Conservation (phyloP, 2,888 invertebrate genomes). For the Frankliniella intonsa region DNA sequence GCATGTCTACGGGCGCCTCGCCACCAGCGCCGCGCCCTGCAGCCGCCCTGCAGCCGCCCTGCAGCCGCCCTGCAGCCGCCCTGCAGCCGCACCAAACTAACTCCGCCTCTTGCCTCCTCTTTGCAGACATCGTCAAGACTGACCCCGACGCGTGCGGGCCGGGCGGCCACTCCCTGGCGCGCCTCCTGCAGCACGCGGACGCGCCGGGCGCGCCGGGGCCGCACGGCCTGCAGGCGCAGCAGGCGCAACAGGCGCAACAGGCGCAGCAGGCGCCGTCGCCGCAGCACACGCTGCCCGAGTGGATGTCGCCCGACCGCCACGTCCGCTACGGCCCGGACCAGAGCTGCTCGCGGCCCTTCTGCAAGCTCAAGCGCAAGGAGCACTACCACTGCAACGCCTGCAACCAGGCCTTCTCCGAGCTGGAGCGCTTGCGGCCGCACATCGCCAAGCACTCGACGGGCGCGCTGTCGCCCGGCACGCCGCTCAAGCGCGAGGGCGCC, state of each 20-base stretch:
- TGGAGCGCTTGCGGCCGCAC: constrained; percentile 63
- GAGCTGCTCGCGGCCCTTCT: constrained; percentile 70
- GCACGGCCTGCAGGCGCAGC: too few relatives aligned
- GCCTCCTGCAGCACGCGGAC: constrained; percentile 32
- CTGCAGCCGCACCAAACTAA: background rate
- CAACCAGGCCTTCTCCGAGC: constrained; percentile 69
- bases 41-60: background rate
- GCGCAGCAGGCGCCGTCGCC: background rate
- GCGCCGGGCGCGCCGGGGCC: background rate
- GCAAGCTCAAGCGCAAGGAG: constrained; percentile 70
- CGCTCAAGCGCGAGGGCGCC: constrained; percentile 4
- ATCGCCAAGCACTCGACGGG: constrained; percentile 65
- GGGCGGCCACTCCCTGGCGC: constrained; percentile 33
- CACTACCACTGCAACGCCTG: constrained; percentile 77
- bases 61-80: background rate
- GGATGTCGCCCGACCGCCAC: constrained; percentile 45
- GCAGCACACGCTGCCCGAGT: constrained; percentile 40
- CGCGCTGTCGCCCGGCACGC: constrained; percentile 47
- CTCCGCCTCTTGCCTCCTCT: background rate
- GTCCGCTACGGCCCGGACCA: constrained; percentile 59
- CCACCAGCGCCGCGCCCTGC: background rate
- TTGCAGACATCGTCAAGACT: constrained; percentile 32
- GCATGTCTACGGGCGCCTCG: background rate
- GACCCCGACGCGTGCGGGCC: constrained; percentile 29
- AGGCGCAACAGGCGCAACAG: background rate